A percentile compares a stretch with the other conserved stretches of the same genome.
Conservation (phyloP, 2,113 vertebrate genomes). For the Aspiorhynchus laticeps region DNA sequence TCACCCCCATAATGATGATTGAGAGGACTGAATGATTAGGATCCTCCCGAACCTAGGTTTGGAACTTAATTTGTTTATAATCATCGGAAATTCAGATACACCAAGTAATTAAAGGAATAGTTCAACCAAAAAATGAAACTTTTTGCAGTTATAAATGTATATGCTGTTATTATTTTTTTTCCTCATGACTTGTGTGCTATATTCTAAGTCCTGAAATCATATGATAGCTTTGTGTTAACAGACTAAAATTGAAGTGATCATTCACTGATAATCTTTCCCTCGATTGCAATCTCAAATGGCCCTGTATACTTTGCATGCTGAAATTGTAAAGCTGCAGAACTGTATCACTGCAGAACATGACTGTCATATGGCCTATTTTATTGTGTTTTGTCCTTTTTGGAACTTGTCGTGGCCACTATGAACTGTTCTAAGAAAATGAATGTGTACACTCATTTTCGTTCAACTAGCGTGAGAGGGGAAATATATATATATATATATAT, state of each 20-base stretch:
- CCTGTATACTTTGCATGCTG: not conserved
- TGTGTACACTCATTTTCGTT: not conserved
- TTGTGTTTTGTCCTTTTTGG: not conserved
- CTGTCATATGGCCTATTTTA: not conserved
- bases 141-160: not conserved
- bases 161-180: not conserved
- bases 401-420: too few relatives aligned
- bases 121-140: not conserved
- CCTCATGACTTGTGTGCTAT: not conserved
- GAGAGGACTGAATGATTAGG: too few relatives aligned
- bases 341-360: not conserved
- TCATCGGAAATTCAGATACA: not conserved
- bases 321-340: not conserved
- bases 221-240: not conserved
- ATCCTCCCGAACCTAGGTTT: too few relatives aligned
- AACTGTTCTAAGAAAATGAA: not conserved
- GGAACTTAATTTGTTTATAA: too few relatives aligned
- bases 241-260: not conserved
- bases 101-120: not conserved
- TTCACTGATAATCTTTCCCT: not conserved
- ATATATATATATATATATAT: not conserved
- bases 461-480: not conserved
- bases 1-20: too few relatives aligned
- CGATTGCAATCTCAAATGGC: not conserved
- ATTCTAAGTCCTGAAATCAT: not conserved